Conservation (phyloP, 2,797 vertebrate genomes). For the Fundulus diaphanus region DNA sequence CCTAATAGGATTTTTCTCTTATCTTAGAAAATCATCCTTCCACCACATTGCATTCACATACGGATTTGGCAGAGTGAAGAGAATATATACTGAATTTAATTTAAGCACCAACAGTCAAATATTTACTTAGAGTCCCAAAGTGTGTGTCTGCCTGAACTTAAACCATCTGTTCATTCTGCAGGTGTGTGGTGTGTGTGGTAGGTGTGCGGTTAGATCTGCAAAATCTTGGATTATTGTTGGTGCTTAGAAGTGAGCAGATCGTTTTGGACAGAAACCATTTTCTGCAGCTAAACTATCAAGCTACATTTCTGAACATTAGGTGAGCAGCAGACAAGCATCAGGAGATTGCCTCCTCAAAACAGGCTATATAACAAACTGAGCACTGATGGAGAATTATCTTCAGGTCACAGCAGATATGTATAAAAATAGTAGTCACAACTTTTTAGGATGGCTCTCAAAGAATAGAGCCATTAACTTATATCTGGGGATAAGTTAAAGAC, state of each 20-base stretch:
- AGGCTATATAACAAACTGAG: slow-evolving; percentile 44
- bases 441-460: slow-evolving; percentile 16
- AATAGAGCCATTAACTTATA: slow-evolving; percentile 14
- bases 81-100: slow-evolving; percentile 26
- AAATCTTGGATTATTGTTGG: neutral
- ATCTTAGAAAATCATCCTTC: slow-evolving; percentile 5
- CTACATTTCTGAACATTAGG: slow-evolving; percentile 47
- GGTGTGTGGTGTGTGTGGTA: slow-evolving; percentile 1
- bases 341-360: slow-evolving; percentile 52
- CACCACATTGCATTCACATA: slow-evolving; percentile 1
- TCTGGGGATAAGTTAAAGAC: slow-evolving; percentile 5
- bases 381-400: slow-evolving; percentile 20
- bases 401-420: slow-evolving; percentile 24
- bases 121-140: slow-evolving; percentile 36
- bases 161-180: slow-evolving; percentile 47
- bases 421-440: slow-evolving; percentile 13
- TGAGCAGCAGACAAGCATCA: slow-evolving; percentile 37
- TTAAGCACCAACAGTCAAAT: slow-evolving; percentile 26
- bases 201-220: slow-evolving; percentile 24
- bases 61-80: slow-evolving; percentile 5
- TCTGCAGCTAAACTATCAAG: slow-evolving; percentile 36
- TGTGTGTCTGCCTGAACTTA: slow-evolving; percentile 27
- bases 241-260: neutral
- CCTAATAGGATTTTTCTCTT: slow-evolving; percentile 20
- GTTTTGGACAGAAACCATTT: slow-evolving; percentile 37